Evolutionary conservation across 2,888 invertebrate genomes (phyloP).

Genomic region (Polyommatus icarus): DNA sequence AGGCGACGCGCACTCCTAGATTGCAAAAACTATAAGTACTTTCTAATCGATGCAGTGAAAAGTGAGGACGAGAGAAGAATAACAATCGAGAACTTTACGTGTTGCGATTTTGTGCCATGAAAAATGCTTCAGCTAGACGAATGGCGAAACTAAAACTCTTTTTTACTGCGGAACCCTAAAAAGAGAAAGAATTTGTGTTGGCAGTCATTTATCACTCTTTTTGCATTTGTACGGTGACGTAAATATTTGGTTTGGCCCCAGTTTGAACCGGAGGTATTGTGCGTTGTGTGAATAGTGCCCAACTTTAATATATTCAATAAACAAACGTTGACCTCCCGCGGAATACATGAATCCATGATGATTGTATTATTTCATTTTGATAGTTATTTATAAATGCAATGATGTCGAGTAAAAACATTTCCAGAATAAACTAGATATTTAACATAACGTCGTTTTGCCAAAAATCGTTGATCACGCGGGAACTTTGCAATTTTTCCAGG

Average conservation of each 20-base stretch:
- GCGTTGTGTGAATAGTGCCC: conserved; percentile 4
- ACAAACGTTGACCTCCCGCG: not conserved
- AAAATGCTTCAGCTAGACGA: not conserved
- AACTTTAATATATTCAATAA: conserved; percentile 15
- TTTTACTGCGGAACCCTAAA: conserved; percentile 7
- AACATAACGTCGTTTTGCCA: not conserved
- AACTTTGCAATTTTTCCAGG: no score
- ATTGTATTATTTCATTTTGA: conserved; percentile 21
- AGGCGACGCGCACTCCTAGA: no score
- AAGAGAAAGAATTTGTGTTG: conserved; percentile 19
- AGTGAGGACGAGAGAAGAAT: not conserved
- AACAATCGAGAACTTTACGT: not conserved
- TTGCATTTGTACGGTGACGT: conserved; percentile 22
- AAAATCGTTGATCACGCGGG: no score
- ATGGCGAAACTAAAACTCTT: conserved; percentile 6
- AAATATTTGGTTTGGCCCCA: conserved; percentile 18
- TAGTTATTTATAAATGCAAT: not conserved
- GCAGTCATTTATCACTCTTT: conserved; percentile 22
- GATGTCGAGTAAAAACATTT: not conserved
- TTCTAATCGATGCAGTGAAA: not conserved
- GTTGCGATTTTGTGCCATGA: not conserved
- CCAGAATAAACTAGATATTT: not conserved
- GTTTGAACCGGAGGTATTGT: conserved; percentile 19
- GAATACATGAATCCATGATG: conserved; percentile 16
- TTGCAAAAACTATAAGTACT: no score